These are phyloP conservation scores for Cecidostiba fungosa DNA, from an alignment of 2,888 invertebrate genomes.

Conservation along the genomic window DNA sequence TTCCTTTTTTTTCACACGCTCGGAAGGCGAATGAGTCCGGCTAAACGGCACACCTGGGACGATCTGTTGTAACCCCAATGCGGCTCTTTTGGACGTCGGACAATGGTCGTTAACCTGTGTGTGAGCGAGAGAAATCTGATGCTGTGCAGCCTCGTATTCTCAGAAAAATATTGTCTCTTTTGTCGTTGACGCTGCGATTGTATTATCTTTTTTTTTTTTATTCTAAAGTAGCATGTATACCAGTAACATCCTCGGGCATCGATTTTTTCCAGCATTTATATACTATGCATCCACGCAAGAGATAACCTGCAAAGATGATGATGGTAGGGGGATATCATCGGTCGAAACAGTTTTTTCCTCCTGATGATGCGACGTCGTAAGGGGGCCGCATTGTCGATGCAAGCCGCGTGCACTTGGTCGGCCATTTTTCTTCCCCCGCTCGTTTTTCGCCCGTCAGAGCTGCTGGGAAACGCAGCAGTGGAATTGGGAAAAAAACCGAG, in stretches of 20 bases:
- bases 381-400: constrained; percentile 47
- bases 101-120: not conserved
- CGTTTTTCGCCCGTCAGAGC: constrained; percentile 6
- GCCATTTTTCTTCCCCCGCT: constrained; percentile 42
- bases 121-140: not conserved
- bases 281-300: not conserved
- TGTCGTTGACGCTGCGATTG: too few species aligned
- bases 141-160: not conserved
- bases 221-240: too few species aligned
- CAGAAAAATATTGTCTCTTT: too few species aligned
- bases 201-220: too few species aligned
- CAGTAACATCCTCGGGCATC: not conserved
- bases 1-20: not conserved
- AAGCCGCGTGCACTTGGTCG: constrained; percentile 26
- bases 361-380: not conserved
- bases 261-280: not conserved
- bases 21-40: not conserved
- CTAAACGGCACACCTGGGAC: not conserved
- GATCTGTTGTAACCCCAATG: not conserved
- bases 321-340: not conserved
- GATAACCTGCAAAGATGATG: not conserved
- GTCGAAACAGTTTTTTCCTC: constrained; percentile 29
- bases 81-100: not conserved
- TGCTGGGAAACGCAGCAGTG: not conserved
- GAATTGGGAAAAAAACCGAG: constrained; percentile 1